These are phyloP conservation scores for Sepioteuthis lessoniana DNA, from an alignment of 2,888 invertebrate genomes.

Conservation along the genomic window DNA sequence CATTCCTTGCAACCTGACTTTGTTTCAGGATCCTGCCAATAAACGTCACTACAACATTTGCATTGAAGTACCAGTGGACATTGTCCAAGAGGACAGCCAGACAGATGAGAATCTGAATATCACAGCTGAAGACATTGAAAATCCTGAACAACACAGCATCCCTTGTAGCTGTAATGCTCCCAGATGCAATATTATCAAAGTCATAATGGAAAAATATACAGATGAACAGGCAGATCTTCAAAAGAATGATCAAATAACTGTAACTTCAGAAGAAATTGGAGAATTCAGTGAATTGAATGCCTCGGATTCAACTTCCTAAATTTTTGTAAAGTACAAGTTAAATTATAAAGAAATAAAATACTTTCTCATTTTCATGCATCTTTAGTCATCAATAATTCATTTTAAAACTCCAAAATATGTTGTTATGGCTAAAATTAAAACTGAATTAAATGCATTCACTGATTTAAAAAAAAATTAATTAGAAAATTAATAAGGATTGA, in stretches of 20 bases:
- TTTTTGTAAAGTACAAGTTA: not conserved
- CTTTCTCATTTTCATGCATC: not conserved
- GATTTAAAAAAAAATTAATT: no score
- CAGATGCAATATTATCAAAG: constrained; percentile 65
- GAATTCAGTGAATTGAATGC: not conserved
- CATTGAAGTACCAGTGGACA: constrained; percentile 60
- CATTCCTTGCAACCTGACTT: constrained; percentile 61
- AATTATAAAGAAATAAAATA: not conserved
- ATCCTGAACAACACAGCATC: constrained; percentile 63
- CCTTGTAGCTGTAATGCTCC: constrained; percentile 67
- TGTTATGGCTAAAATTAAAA: no score
- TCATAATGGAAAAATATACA: constrained; percentile 67
- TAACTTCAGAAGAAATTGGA: constrained; percentile 44
- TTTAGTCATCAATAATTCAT: not conserved
- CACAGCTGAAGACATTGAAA: constrained; percentile 56
- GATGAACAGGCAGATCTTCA: constrained; percentile 64
- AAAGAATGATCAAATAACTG: constrained; percentile 57
- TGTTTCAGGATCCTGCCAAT: constrained; percentile 62
- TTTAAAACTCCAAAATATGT: no score
- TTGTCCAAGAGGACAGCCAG: constrained; percentile 48
- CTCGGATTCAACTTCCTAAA: not conserved
- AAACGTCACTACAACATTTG: constrained; percentile 68
- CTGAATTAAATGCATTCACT: no score
- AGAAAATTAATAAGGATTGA: no score
- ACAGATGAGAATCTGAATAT: constrained; percentile 52